These are phyloP conservation scores for Peucedramus taeniatus DNA, from an alignment of 2,113 vertebrate genomes.

Conservation along the genomic window DNA sequence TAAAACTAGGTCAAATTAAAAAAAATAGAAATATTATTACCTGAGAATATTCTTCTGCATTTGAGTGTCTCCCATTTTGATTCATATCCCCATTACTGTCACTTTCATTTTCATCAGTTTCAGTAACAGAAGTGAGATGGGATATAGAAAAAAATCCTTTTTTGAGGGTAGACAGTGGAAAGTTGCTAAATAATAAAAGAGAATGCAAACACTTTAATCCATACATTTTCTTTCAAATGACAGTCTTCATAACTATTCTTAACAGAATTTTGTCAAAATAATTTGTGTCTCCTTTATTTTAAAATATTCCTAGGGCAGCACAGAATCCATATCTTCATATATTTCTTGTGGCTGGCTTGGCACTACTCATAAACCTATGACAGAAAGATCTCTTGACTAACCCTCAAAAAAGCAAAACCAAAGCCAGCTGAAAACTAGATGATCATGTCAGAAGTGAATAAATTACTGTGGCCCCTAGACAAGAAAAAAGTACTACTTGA, in stretches of 20 bases:
- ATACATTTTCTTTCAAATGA: neutral
- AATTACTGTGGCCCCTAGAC: neutral
- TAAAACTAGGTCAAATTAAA: neutral
- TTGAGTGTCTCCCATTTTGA: neutral
- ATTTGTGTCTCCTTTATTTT: neutral
- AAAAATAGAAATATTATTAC: conserved; percentile 59
- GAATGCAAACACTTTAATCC: neutral
- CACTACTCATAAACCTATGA: neutral
- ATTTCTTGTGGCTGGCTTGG: neutral
- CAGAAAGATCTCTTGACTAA: neutral
- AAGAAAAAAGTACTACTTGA: neutral
- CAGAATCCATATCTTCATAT: neutral
- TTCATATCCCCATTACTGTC: neutral
- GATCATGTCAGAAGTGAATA: neutral
- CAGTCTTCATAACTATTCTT: neutral
- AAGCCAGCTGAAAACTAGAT: neutral
- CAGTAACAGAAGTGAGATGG: conserved; percentile 67
- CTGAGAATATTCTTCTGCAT: conserved; percentile 49
- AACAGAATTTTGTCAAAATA: neutral
- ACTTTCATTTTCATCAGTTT: conserved; percentile 72
- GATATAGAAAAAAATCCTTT: conserved; percentile 25
- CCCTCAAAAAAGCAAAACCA: neutral
- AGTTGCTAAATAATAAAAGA: conserved; percentile 56
- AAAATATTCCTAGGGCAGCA: neutral
- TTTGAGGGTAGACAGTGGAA: conserved; percentile 29